These are phyloP conservation scores for Ormyrus labotus DNA, from an alignment of 2,888 invertebrate species.

Conservation along the genomic window DNA sequence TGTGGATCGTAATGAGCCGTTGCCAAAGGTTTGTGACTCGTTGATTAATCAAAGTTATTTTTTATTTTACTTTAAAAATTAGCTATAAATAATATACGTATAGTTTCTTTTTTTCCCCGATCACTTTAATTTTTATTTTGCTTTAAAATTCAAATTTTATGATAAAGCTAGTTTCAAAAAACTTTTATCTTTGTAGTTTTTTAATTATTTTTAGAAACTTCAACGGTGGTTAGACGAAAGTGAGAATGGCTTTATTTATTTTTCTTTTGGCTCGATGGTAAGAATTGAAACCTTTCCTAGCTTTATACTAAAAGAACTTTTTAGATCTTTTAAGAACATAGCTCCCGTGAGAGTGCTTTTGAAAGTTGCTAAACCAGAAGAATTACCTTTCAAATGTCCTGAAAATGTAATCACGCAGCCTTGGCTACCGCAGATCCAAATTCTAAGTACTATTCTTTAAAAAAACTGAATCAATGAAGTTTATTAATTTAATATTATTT, in stretches of 20 bases:
- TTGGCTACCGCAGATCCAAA: conserved; percentile 68
- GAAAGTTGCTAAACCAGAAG: conserved; percentile 67
- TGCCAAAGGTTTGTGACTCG: conserved; percentile 18
- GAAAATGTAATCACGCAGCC: conserved; percentile 68
- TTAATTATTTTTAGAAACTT: conserved; percentile 62
- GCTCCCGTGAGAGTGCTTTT: conserved; percentile 69
- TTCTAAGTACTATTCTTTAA: conserved; percentile 62
- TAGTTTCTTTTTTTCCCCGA: too few relatives aligned
- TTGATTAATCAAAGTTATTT: neutral
- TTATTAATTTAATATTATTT: too few relatives aligned
- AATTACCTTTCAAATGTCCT: conserved; percentile 67
- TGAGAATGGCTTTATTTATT: conserved; percentile 67
- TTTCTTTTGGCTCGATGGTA: conserved; percentile 73
- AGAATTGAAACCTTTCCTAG: conserved; percentile 69
- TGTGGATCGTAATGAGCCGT: conserved; percentile 45
- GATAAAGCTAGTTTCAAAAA: too few relatives aligned
- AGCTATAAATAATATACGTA: neutral
- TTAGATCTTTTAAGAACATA: conserved; percentile 65
- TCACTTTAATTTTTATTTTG: too few relatives aligned
- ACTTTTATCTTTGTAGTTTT: too few relatives aligned
- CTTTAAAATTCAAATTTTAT: too few relatives aligned
- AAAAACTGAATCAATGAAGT: too few relatives aligned
- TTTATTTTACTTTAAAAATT: neutral
- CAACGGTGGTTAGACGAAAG: conserved; percentile 70
- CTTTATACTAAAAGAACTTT: conserved; percentile 61